phyloP scores from a whole-genome alignment of 1,140 invertebrate species.

The Eurosta solidaginis region DNA sequence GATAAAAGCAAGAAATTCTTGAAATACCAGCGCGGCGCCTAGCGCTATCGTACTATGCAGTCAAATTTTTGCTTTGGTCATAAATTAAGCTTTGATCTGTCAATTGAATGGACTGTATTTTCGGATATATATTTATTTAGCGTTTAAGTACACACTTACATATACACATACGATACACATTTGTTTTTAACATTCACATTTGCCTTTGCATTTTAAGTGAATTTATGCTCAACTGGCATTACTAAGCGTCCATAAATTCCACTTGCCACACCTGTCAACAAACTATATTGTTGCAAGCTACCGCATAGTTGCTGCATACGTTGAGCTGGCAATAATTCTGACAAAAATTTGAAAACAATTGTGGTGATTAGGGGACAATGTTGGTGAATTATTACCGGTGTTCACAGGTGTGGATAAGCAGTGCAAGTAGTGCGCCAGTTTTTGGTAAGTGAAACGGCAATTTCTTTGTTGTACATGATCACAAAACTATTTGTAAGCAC shows the following conservation, averaged over 20 bases:
- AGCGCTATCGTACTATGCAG: background rate
- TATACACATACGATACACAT: background rate
- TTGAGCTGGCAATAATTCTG: background rate
- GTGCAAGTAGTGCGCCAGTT: too few species aligned
- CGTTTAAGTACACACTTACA: background rate
- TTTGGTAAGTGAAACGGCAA: too few species aligned
- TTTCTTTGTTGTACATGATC: too few species aligned
- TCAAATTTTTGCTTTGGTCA: background rate
- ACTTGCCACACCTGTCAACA: background rate
- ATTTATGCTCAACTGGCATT: background rate
- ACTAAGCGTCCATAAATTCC: background rate
- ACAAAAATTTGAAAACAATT: background rate
- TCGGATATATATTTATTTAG: background rate
- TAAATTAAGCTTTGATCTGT: background rate
- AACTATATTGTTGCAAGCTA: background rate
- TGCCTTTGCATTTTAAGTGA: too few species aligned
- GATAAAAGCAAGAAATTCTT: slow-evolving; percentile 13
- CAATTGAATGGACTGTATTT: background rate
- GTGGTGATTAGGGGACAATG: background rate
- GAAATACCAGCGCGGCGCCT: background rate
- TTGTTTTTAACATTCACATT: too few species aligned
- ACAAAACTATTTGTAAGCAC: too few species aligned
- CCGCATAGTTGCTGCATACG: background rate
- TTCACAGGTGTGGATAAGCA: background rate
- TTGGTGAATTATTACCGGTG: background rate